phyloP scores from a whole-genome alignment of 2,797 vertebrate genomes.

The Remorina albescens region DNA sequence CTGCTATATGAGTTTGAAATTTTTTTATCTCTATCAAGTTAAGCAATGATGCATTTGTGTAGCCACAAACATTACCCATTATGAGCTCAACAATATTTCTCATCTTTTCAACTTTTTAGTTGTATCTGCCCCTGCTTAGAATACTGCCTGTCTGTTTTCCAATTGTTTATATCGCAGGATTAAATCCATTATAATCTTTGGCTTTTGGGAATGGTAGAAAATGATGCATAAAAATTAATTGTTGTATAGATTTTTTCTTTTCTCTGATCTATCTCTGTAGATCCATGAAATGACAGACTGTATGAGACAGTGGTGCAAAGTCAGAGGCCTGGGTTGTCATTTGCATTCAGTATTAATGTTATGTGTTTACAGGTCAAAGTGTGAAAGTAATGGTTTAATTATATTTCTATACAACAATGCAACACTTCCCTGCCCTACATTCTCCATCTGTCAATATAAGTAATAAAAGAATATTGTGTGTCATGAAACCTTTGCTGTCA shows the following conservation, averaged over 20 bases:
- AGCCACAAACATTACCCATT: not conserved
- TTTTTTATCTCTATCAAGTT: conserved; percentile 3
- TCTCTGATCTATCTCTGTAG: no score
- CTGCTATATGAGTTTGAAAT: not conserved
- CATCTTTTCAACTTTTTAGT: not conserved
- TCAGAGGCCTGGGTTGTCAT: not conserved
- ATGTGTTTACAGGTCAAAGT: not conserved
- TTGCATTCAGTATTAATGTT: not conserved
- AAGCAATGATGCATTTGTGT: conserved; percentile 5
- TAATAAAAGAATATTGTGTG: no score
- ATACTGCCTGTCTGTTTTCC: not conserved
- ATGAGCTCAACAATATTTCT: no score
- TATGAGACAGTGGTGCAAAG: not conserved
- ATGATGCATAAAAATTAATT: not conserved
- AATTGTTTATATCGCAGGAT: not conserved
- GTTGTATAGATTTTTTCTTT: not conserved
- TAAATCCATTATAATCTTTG: not conserved
- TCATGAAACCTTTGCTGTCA: not conserved
- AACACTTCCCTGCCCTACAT: no score
- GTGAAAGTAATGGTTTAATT: not conserved
- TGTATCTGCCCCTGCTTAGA: not conserved
- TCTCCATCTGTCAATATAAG: no score
- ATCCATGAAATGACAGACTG: not conserved
- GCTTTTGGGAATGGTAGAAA: not conserved
- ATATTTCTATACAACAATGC: not conserved